These are phyloP conservation scores for Engraulis encrasicolus DNA, from an alignment of 2,113 vertebrate genomes.

Conservation along the genomic window DNA sequence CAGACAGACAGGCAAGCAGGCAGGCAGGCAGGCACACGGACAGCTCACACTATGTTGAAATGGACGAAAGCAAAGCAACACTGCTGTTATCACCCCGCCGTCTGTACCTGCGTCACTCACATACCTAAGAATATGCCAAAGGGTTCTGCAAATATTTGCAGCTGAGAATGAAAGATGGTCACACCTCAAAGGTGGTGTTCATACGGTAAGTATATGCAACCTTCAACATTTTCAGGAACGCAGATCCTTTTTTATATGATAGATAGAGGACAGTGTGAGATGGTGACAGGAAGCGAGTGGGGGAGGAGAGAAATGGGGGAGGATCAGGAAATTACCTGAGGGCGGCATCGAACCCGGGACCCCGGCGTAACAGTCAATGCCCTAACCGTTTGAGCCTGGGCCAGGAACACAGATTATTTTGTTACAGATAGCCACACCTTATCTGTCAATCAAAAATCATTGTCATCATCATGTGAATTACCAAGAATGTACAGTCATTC, in stretches of 20 bases:
- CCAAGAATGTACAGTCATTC: background rate
- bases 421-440: background rate
- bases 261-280: no score
- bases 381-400: no score
- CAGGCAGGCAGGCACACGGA: conserved; percentile 25
- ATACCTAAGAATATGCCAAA: conserved; percentile 69
- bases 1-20: conserved; percentile 17
- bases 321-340: no score
- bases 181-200: conserved; percentile 45
- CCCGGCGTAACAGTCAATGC: no score
- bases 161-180: conserved; percentile 56
- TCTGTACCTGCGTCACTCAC: conserved; percentile 57
- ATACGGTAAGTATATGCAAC: conserved; percentile 18
- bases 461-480: background rate
- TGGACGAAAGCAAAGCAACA: background rate
- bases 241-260: no score
- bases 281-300: no score
- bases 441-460: background rate
- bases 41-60: conserved; percentile 36
- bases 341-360: no score
- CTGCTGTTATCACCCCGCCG: conserved; percentile 59
- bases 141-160: conserved; percentile 70
- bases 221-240: background rate
- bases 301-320: no score
- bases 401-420: no score